Evolutionary conservation across 2,888 invertebrate species (phyloP).

Genomic region (Nemurella pictetii): DNA sequence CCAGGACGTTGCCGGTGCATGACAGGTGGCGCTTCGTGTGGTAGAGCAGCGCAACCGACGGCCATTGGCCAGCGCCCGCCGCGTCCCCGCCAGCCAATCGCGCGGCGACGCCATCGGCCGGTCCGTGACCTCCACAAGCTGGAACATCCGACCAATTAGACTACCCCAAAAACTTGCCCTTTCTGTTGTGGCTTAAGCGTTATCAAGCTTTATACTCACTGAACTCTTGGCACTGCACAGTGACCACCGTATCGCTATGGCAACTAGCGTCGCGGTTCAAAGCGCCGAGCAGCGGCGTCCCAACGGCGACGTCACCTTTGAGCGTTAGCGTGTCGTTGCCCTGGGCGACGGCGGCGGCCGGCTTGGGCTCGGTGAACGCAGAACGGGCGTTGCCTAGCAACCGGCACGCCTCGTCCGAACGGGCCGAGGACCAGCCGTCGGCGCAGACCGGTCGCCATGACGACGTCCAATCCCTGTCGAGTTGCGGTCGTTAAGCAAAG

Average conservation of each 20-base stretch:
- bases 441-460: conserved; percentile 57
- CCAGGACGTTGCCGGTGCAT: conserved; percentile 57
- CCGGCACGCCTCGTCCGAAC: conserved; percentile 60
- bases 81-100: conserved; percentile 57
- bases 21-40: conserved; percentile 53
- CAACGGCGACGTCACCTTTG: conserved; percentile 43
- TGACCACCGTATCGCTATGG: conserved; percentile 51
- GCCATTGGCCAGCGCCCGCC: conserved; percentile 59
- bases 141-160: no score
- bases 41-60: conserved; percentile 59
- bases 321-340: conserved; percentile 44
- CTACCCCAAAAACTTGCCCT: no score
- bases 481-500: neutral
- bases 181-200: neutral
- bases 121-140: conserved; percentile 54
- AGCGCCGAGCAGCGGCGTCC: conserved; percentile 16
- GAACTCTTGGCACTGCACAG: conserved; percentile 61
- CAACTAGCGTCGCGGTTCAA: conserved; percentile 28
- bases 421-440: conserved; percentile 58
- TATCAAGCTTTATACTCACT: conserved; percentile 49
- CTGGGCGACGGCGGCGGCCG: conserved; percentile 39
- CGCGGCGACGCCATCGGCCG: conserved; percentile 49
- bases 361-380: conserved; percentile 48
- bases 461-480: neutral
- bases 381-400: conserved; percentile 58